These are phyloP conservation scores for Pollenia amentaria DNA, from an alignment of 2,888 invertebrate species.

Conservation along the genomic window DNA sequence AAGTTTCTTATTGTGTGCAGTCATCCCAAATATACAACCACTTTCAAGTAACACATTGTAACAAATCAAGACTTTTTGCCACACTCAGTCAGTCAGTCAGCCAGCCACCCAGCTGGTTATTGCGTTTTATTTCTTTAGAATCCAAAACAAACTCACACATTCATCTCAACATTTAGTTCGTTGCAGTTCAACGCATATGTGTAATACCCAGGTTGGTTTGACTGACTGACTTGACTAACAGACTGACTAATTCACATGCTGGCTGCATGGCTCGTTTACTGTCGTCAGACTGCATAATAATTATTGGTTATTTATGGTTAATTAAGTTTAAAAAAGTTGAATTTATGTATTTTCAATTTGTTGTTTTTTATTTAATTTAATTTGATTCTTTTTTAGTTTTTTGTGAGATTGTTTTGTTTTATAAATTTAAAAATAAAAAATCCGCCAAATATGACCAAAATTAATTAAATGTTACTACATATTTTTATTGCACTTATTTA, in stretches of 20 bases:
- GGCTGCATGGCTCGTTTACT: background rate
- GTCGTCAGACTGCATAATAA: background rate
- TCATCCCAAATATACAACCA: constrained; percentile 18
- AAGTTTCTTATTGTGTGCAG: constrained; percentile 4
- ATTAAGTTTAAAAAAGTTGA: constrained; percentile 49
- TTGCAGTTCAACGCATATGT: constrained; percentile 57
- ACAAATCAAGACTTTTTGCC: background rate
- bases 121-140: background rate
- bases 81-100: background rate
- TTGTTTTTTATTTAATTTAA: constrained; percentile 3
- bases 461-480: constrained; percentile 49
- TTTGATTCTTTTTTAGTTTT: background rate
- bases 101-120: constrained; percentile 26
- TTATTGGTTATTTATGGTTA: constrained; percentile 56
- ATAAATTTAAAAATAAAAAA: constrained; percentile 29
- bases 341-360: constrained; percentile 10
- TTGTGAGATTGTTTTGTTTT: background rate
- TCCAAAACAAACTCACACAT: constrained; percentile 1
- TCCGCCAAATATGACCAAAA: constrained; percentile 67
- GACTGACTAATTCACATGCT: background rate
- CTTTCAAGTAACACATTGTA: background rate
- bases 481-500: constrained; percentile 8
- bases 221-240: no score
- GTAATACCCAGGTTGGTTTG: constrained; percentile 23
- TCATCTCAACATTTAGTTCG: background rate